Evolutionary conservation across 2,113 vertebrate species (phyloP).

Genomic region (Hemiprocne comata): DNA sequence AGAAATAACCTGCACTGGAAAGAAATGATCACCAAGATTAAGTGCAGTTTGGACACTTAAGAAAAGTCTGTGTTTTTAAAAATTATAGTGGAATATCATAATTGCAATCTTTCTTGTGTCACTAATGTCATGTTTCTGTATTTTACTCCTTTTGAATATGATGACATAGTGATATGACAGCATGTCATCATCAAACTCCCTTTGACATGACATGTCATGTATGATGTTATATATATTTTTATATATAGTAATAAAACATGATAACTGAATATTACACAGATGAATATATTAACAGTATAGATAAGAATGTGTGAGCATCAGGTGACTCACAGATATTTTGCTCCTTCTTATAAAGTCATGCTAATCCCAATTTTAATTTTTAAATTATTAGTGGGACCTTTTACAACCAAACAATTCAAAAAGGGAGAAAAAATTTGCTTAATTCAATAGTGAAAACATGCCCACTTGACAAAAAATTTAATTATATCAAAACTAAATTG

Average conservation of each 20-base stretch:
- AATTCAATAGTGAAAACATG: not conserved
- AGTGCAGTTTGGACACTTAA: not conserved
- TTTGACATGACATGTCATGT: not conserved
- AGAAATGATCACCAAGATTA: not conserved
- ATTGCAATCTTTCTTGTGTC: not conserved
- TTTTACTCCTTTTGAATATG: not conserved
- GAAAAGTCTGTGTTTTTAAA: not conserved
- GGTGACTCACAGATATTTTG: not conserved
- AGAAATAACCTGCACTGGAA: not conserved
- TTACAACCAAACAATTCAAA: not conserved
- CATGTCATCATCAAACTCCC: not conserved
- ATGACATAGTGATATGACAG: not conserved
- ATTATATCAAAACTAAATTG: not conserved
- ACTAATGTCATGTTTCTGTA: not conserved
- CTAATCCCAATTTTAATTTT: not conserved
- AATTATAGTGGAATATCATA: not conserved
- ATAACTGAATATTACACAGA: not conserved
- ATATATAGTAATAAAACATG: not conserved
- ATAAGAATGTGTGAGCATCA: not conserved
- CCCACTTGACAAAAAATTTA: not conserved
- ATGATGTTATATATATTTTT: not conserved
- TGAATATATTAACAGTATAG: not conserved
- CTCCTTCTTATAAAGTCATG: not conserved
- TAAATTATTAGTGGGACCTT: not conserved
- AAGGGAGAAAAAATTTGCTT: not conserved